Evolutionary conservation across 2,113 vertebrate genomes (phyloP).

Genomic region (Tupaia tana): DNA sequence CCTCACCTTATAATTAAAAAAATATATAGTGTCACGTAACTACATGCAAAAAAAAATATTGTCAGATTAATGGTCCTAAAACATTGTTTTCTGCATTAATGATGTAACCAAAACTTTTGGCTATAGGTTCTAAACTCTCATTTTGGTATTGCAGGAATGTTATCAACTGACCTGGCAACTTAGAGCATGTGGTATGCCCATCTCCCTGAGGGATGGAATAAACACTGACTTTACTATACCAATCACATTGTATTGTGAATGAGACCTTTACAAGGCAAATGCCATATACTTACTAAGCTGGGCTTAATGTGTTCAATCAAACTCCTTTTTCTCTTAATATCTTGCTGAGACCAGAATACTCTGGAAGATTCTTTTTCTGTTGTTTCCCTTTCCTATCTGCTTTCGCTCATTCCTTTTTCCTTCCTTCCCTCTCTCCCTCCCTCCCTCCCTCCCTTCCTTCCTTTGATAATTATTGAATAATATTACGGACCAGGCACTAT

Average conservation of each 20-base stretch:
- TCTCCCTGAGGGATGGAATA: not conserved
- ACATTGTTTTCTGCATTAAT: not conserved
- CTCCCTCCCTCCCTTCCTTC: not conserved
- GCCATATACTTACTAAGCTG: not conserved
- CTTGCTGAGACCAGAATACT: slow-evolving; percentile 36
- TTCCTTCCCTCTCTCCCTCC: not conserved
- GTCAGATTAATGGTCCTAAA: slow-evolving; percentile 29
- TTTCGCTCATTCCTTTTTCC: not conserved
- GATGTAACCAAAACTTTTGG: not conserved
- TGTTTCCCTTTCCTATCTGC: not conserved
- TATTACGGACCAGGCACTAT: not conserved
- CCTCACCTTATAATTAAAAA: not conserved
- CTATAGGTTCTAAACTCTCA: not conserved
- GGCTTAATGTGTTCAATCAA: not conserved
- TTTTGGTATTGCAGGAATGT: not conserved
- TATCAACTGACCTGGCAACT: slow-evolving; percentile 20
- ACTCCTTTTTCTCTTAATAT: not conserved
- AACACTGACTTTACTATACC: not conserved
- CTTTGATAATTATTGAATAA: not conserved
- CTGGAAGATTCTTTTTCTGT: not conserved
- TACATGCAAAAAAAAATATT: not conserved
- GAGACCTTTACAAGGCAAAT: slow-evolving; percentile 27
- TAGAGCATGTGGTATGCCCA: not conserved
- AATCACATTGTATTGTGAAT: not conserved
- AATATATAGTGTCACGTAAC: not conserved